Evolutionary conservation across 2,888 invertebrate species (phyloP).

Genomic region (Melolontha melolontha): DNA sequence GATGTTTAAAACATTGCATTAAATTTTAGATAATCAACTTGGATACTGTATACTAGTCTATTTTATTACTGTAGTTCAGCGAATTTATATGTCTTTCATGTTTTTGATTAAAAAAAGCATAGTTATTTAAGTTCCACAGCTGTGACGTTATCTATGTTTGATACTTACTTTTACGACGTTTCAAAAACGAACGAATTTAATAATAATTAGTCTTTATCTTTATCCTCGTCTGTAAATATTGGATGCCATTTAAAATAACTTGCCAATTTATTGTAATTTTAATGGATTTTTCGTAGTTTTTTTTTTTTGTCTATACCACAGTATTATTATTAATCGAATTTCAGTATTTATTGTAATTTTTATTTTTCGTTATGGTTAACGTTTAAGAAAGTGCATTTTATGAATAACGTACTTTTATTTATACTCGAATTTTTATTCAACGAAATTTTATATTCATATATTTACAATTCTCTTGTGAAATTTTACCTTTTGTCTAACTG

Average conservation of each 20-base stretch:
- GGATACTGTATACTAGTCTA: no score
- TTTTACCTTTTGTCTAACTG: no score
- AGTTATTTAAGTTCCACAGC: neutral
- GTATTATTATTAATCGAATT: constrained; percentile 35
- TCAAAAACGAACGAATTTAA: constrained; percentile 30
- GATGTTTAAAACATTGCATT: no score
- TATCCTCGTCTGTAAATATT: constrained; percentile 31
- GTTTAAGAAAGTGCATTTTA: constrained; percentile 24
- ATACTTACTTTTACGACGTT: neutral
- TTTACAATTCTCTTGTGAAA: neutral
- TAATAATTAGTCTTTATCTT: constrained; percentile 20
- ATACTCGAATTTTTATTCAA: neutral
- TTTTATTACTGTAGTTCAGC: no score
- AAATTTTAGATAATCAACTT: no score
- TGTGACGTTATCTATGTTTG: neutral
- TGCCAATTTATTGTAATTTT: constrained; percentile 31
- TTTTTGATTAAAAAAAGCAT: neutral
- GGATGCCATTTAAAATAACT: constrained; percentile 35
- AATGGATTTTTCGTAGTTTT: constrained; percentile 17
- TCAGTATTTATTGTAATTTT: constrained; percentile 34
- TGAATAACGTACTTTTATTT: no score
- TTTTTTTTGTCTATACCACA: constrained; percentile 25
- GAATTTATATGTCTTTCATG: no score
- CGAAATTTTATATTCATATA: neutral
- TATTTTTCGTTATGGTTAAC: constrained; percentile 10